Percentiles rank a stretch among this genome's conserved stretches.
phyloP scores from a whole-genome alignment of 2,113 vertebrate genomes.

The Phocoena phocoena region DNA sequence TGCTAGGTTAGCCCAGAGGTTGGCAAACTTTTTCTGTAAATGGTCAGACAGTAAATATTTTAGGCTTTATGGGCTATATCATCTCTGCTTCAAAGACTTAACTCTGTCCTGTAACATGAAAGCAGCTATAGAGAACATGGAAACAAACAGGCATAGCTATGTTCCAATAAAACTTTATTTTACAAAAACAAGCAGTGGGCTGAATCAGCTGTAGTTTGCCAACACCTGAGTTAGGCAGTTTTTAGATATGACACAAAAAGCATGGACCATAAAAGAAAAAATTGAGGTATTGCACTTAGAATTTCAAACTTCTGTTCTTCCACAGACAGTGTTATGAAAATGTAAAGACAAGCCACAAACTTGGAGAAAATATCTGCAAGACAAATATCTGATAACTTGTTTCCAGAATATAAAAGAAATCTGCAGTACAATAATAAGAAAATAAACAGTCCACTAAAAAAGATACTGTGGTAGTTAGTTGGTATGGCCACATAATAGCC shows the following conservation, averaged over 20 bases:
- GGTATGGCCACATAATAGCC: background rate
- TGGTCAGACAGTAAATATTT: background rate
- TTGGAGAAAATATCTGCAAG: constrained; percentile 4
- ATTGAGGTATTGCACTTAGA: background rate
- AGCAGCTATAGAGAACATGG: background rate
- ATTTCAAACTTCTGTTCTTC: constrained; percentile 21
- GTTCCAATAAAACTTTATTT: constrained; percentile 14
- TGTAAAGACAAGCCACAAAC: background rate
- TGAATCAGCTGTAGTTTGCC: background rate
- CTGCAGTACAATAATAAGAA: background rate
- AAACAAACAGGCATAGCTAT: background rate
- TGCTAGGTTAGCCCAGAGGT: background rate
- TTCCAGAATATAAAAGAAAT: constrained; percentile 42
- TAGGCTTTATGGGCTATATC: background rate
- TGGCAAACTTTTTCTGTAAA: background rate
- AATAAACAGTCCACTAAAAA: background rate
- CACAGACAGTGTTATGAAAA: constrained; percentile 7
- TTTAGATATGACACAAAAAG: background rate
- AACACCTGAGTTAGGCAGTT: background rate
- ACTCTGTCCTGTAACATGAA: background rate
- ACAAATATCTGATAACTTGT: background rate
- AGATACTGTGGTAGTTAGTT: background rate
- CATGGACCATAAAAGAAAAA: background rate
- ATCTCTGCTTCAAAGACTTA: background rate
- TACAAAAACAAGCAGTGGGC: background rate